Evolutionary conservation across 2,797 vertebrate genomes (phyloP), one percentile per base, ranked within the genome.

Genomic region (Gadopsis bispinosus): DNA sequence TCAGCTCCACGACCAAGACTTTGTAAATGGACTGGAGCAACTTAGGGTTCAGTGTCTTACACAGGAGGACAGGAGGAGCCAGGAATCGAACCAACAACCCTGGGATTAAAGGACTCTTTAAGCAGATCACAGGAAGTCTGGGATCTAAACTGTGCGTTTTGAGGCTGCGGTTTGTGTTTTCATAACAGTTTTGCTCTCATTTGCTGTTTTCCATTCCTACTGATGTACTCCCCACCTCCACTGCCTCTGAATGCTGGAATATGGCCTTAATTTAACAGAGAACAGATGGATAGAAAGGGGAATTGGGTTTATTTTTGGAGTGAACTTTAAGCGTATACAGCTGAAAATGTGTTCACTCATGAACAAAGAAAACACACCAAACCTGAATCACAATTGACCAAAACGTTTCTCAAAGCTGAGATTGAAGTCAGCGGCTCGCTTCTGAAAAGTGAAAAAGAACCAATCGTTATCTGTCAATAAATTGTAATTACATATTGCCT

Each of bases 391-490:
- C 19, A 56, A 56, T 3, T 5, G n/a, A 62, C 39, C 14, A 0
- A 26, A 69, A 73, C 1, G 3, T 50, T 56, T 64, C 20, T 48
- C 16, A 66, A 73, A 47, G 45, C 22, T 56, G 37, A 59, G 64
- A 80, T 77, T 71, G 75, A 66, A 73, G 74, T 79, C 55, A 50
- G 70, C 56, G 55, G 72, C 77, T 76, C 82, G 50, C 82, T 69
- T 67, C 41, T 72, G 69, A 75, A 70, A 88, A 83, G 80, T 71
- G 61, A 86, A 82, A 62, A 75, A 80, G 74, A 73, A 29, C 88
- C 90, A 85, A 87, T 88, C 72, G 78, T 95, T 96, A 95, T 92
- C 91, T 94, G 95, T 96, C 95, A 96, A 96, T 96, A 95, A 93
- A 93, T 92, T 93, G 95, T 96, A 96, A 97, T 96, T 96, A 96